Evolutionary conservation across 2,113 vertebrate species (phyloP).

Genomic region (Turnix velox): DNA sequence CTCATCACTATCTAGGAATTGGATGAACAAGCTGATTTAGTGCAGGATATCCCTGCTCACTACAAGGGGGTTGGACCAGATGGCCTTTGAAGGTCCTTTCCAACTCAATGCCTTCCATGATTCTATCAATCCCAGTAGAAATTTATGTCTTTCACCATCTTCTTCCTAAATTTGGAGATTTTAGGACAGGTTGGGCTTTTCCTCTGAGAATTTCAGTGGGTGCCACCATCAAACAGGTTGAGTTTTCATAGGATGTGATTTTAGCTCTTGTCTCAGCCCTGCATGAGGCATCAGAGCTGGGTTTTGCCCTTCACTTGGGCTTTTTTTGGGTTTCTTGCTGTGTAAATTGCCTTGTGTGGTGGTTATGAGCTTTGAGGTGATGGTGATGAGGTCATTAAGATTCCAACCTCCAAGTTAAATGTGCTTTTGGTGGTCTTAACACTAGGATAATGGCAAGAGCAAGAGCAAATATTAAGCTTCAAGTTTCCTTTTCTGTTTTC

Average conservation of each 20-base stretch:
- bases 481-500: not conserved
- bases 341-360: accelerated
- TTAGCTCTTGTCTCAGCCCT: not conserved
- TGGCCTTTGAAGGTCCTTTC: too few relatives aligned
- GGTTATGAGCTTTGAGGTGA: too few relatives aligned
- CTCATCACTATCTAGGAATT: not conserved
- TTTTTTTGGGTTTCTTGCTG: not conserved
- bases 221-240: not conserved
- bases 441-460: not conserved
- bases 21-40: too few relatives aligned
- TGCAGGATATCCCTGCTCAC: too few relatives aligned
- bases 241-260: accelerated
- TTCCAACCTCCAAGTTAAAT: not conserved
- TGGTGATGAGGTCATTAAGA: accelerated
- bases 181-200: not conserved
- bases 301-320: not conserved
- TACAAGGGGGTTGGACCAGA: too few relatives aligned
- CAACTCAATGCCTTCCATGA: too few relatives aligned
- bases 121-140: too few relatives aligned
- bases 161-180: not conserved
- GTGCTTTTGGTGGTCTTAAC: not conserved
- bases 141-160: too few relatives aligned
- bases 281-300: not conserved
- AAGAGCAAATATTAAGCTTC: not conserved
- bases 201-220: not conserved